Evolutionary conservation across 2,797 vertebrate species (phyloP).

Genomic region (Oreochromis mossambicus): DNA sequence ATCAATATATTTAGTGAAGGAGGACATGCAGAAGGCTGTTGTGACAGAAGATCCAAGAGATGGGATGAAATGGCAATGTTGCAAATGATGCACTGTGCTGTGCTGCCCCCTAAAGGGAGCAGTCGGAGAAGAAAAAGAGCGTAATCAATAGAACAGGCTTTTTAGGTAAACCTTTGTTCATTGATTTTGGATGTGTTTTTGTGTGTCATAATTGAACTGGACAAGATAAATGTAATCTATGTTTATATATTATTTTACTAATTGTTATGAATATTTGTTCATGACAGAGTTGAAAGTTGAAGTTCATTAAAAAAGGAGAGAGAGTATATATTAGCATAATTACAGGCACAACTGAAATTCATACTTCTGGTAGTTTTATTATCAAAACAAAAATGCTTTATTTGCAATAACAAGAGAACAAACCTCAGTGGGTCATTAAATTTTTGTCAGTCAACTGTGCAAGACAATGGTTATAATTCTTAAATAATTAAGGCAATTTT

Average conservation of each 20-base stretch:
- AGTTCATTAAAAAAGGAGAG: background rate
- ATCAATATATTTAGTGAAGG: background rate
- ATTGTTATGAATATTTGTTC: background rate
- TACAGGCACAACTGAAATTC: background rate
- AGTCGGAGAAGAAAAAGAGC: background rate
- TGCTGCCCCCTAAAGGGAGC: background rate
- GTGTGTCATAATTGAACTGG: background rate
- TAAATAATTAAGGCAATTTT: background rate
- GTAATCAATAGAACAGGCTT: background rate
- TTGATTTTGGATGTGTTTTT: background rate
- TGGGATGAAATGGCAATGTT: background rate
- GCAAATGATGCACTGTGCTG: background rate
- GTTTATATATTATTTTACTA: background rate
- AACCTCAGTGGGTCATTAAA: background rate
- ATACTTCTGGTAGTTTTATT: background rate
- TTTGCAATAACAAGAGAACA: background rate
- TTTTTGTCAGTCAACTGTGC: background rate
- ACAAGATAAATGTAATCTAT: background rate
- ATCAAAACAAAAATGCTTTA: background rate
- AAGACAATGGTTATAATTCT: background rate
- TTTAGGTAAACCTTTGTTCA: background rate
- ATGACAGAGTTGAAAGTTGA: background rate
- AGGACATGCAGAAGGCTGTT: background rate
- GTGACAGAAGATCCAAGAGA: background rate
- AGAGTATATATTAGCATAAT: background rate